Evolutionary conservation across 2,113 vertebrate genomes (phyloP), one percentile per base, ranked within the genome.

Genomic region (Perca fluviatilis): DNA sequence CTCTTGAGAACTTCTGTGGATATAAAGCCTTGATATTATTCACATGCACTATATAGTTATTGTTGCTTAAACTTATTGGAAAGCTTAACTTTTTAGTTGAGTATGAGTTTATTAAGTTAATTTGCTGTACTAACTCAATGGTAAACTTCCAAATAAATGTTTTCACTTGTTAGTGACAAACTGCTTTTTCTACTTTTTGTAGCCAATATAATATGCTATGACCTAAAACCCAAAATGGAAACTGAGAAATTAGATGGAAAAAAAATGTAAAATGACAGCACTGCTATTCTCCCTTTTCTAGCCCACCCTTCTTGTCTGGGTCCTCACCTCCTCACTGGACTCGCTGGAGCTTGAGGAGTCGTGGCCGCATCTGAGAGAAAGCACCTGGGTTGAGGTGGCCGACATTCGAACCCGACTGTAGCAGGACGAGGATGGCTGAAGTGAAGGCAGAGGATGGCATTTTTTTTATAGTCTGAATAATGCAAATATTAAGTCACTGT

Each of bases 281-380:
- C 23, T 47, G 54, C 16, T 72, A 9, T 40, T 23, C 67, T 36
- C 25, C 70, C 40, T 40, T 40, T 40, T 40, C 40, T 10, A 40
- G 9, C 9, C 40, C 40, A 40, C 7, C 36, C 40, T 23, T 50
- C 57, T 3, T n/a, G 13, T 47, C 13, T 18, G 21, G 14, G 36
- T 58, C 47, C 91, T 90, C 77, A 94, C 94, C 90, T 93, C 92
- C 79, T 94, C 93, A 21, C 86, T 92, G 77, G 93, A 94, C 83
- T 93, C 91, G 86, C 94, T 94, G 72, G 89, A 91, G 87, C 90
- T 90, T 36, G 62, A 21, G 7, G 64, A 16, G 18, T 72, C 71
- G 0, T 6, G 47, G 75, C 71, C 47, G 33, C 94, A 95, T 4
- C 43, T 84, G 57, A 95, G 69, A 16, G 85, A 83, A 2, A 91